Percentiles rank a stretch among this genome's conserved stretches.
Evolutionary conservation across 2,888 invertebrate genomes (phyloP).

Genomic region (Furcula furcula): DNA sequence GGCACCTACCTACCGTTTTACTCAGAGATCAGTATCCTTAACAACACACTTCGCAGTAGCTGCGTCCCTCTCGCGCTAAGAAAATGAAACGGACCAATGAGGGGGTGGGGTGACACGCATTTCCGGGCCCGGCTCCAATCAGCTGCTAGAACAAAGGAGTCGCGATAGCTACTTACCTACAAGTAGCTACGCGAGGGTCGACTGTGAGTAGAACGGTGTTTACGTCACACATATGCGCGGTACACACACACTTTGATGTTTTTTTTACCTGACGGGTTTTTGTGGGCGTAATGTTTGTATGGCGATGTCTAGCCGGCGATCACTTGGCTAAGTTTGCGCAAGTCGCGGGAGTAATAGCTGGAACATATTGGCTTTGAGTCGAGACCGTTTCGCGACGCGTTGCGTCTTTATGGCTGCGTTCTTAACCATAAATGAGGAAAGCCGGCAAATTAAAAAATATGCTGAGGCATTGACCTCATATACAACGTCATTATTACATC

Average conservation of each 20-base stretch:
- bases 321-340: constrained; percentile 64
- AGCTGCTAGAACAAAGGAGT: constrained; percentile 82
- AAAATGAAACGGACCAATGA: constrained; percentile 82
- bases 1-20: constrained; percentile 72
- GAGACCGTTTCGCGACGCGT: constrained; percentile 39
- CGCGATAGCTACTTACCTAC: constrained; percentile 79
- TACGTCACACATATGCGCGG: constrained; percentile 58
- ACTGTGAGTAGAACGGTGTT: constrained; percentile 52
- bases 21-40: constrained; percentile 73
- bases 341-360: constrained; percentile 59
- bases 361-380: constrained; percentile 63
- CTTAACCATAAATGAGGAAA: constrained; percentile 44
- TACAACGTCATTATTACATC: constrained; percentile 14
- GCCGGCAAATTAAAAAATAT: constrained; percentile 34
- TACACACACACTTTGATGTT: constrained; percentile 48
- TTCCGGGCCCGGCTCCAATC: constrained; percentile 82
- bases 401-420: constrained; percentile 48
- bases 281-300: constrained; percentile 65
- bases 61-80: constrained; percentile 80
- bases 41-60: constrained; percentile 71
- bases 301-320: constrained; percentile 65
- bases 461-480: constrained; percentile 20
- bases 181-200: constrained; percentile 71
- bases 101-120: constrained; percentile 82
- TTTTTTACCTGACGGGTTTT: constrained; percentile 71